Evolutionary conservation across 2,797 vertebrate species (phyloP), one percentile per base, ranked within the genome.

Genomic region (Pangasius macronema): DNA sequence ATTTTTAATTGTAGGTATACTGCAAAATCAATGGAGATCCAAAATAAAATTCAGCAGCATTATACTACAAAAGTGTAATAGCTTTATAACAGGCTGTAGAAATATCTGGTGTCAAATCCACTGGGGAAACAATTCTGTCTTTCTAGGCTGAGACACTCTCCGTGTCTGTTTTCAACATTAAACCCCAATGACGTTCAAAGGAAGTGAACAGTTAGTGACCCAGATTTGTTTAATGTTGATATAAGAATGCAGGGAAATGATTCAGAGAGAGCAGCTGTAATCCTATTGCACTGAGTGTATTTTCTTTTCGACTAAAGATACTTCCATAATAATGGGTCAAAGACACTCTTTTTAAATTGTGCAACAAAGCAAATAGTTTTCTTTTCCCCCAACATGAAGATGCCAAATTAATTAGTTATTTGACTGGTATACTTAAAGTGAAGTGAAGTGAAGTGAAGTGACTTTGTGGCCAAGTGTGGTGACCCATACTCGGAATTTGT

Each of bases 121-220:
- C 82, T 79, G 9, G 39, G 83, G 53, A 30, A 2, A 46, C 14
- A 42, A 24, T 59, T 33, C 6, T 24, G 49, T 36, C 46, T 73
- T 86, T 75, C 27, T 51, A 77, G 30, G n/a, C 68, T 65, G 42
- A 33, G 65, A 85, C 65, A 39, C 16, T 39, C 27, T 85, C 36
- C 4, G 6, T 61, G 75, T 81, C 73, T 59, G 59, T 88, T 88
- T 88, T 76, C 46, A 39, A 59, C 53, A 63, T 86, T 85, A 82
- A 85, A 63, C 57, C 59, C 72, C 53, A 79, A 10, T 81, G 87
- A 76, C 79, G 57, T 80, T 79, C 84, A 59, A 75, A 83, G 83
- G 85, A 81, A 91, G 51, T 83, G 53, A 88, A 65, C 55, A 82
- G 76, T 86, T 84, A 73, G 9, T 90, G 88, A 88, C 70, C 76